Evolutionary conservation across 2,797 vertebrate genomes (phyloP).

Genomic region (Kryptopterus vitreolus): DNA sequence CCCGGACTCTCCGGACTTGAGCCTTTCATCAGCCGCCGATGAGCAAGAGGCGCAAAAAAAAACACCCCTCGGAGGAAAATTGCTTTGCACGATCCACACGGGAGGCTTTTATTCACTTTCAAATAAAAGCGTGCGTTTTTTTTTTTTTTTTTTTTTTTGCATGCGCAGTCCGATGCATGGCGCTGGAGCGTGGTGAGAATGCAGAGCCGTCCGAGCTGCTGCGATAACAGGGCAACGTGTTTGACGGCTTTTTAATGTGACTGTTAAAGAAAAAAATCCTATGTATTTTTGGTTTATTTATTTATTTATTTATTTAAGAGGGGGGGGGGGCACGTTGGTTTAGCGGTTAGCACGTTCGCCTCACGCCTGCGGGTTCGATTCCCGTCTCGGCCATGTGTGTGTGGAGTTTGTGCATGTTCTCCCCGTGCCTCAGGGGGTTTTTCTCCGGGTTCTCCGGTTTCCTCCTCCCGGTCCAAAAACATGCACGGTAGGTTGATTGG

Average conservation of each 20-base stretch:
- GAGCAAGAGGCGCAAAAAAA: background rate
- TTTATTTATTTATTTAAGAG: too few relatives aligned
- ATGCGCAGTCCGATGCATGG: background rate
- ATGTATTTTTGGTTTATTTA: background rate
- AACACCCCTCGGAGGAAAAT: constrained; percentile 10
- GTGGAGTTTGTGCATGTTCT: too few relatives aligned
- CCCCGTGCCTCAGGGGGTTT: too few relatives aligned
- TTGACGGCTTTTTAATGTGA: background rate
- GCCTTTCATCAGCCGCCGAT: constrained; percentile 1
- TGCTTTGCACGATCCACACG: background rate
- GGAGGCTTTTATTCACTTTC: background rate
- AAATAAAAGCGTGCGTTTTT: background rate
- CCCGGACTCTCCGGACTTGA: background rate
- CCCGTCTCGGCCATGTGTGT: too few relatives aligned
- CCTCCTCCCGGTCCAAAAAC: too few relatives aligned
- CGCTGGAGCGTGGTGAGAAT: background rate
- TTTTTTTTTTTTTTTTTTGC: too few relatives aligned
- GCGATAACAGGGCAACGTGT: background rate
- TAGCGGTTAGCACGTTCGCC: too few relatives aligned
- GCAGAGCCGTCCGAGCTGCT: background rate
- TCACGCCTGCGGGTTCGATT: too few relatives aligned
- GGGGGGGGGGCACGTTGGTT: too few relatives aligned
- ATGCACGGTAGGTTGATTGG: too few relatives aligned
- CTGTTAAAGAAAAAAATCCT: background rate
- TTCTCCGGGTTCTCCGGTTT: too few relatives aligned